Percentiles rank a stretch among this genome's conserved stretches.
Conservation (phyloP, 2,113 vertebrate species). For the Paramormyrops kingsleyae region DNA sequence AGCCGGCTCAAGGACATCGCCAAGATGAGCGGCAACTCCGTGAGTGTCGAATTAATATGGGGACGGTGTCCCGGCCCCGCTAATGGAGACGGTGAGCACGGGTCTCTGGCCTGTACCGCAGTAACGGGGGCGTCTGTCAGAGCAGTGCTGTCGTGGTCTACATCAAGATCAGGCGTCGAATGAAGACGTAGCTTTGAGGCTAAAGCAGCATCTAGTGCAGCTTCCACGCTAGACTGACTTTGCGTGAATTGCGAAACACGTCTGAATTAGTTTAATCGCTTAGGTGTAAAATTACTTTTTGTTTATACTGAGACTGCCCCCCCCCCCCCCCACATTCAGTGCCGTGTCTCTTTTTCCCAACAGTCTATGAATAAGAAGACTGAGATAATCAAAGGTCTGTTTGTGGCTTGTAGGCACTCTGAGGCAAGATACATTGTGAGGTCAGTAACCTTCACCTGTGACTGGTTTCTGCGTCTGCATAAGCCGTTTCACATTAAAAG, state of each 20-base stretch:
- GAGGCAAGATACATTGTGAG: constrained; percentile 82
- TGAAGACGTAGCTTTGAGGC: neutral
- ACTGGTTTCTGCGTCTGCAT: neutral
- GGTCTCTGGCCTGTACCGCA: neutral
- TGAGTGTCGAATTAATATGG: constrained; percentile 42
- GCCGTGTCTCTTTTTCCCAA: constrained; percentile 29
- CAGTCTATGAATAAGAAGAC: constrained; percentile 88
- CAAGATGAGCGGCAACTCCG: constrained; percentile 69
- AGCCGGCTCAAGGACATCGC: constrained; percentile 77
- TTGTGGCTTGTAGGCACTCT: constrained; percentile 81
- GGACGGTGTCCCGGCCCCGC: neutral
- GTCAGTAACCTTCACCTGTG: constrained; percentile 46
- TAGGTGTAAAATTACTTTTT: neutral
- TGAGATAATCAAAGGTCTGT: constrained; percentile 82
- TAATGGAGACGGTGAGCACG: neutral
- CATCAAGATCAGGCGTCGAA: neutral
- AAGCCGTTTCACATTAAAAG: neutral
- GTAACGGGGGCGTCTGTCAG: neutral
- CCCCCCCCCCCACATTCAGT: constrained; percentile 19
- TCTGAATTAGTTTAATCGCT: neutral
- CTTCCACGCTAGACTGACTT: neutral
- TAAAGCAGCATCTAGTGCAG: neutral
- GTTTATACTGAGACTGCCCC: neutral
- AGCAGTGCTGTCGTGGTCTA: neutral
- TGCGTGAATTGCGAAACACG: neutral